Percentiles rank a stretch among this genome's conserved stretches.
These are phyloP conservation scores for Hemibates koningsi DNA, from an alignment of 2,113 vertebrate genomes.

Conservation along the genomic window DNA sequence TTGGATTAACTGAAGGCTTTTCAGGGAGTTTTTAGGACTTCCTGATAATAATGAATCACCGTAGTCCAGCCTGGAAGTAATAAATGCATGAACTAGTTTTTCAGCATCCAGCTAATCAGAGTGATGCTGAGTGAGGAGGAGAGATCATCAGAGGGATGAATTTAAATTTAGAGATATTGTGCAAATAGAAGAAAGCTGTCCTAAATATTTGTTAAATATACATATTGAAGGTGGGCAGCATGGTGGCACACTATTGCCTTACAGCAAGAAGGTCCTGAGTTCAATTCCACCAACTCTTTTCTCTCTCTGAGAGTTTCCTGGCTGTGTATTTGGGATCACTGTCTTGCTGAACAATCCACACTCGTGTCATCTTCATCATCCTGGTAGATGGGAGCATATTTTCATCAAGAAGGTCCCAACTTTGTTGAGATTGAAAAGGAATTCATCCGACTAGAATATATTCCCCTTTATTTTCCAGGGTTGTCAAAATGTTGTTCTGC, in stretches of 20 bases:
- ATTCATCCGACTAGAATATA: not conserved
- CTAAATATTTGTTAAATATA: not conserved
- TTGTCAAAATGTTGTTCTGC: not conserved
- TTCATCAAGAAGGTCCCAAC: not conserved
- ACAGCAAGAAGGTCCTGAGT: not conserved
- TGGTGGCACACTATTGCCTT: not conserved
- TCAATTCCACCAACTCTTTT: not conserved
- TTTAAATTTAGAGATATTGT: not conserved
- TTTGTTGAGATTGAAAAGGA: not conserved
- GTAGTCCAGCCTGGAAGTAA: not conserved
- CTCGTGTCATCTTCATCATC: not conserved
- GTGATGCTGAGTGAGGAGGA: not conserved
- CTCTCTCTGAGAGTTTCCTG: too few species aligned
- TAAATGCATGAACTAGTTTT: not conserved
- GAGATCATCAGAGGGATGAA: not conserved
- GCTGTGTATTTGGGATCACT: not conserved
- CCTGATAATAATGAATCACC: not conserved
- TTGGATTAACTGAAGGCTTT: accelerated
- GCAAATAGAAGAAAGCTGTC: not conserved
- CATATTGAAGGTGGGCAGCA: not conserved
- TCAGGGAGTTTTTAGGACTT: accelerated
- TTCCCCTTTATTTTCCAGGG: not conserved
- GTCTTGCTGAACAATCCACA: not conserved
- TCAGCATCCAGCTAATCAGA: not conserved
- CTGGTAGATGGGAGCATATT: not conserved